Conservation (phyloP, 23 tunicate genomes). For the Halocynthia roretzi region DNA sequence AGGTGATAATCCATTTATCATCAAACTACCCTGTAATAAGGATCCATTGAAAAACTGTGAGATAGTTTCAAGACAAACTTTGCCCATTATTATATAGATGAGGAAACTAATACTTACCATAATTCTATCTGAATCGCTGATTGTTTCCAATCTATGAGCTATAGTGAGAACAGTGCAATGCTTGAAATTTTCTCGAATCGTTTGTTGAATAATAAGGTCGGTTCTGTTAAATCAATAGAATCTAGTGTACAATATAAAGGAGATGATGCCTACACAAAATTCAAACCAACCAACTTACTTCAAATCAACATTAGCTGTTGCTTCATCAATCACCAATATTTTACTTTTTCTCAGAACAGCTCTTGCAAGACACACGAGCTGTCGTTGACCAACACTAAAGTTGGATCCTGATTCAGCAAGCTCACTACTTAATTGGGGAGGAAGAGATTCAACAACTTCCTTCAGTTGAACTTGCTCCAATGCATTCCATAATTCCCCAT, state of each 20-base stretch:
- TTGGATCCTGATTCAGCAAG: slow-evolving; percentile 81
- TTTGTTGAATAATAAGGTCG: slow-evolving; percentile 80
- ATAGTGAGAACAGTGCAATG: slow-evolving; percentile 88
- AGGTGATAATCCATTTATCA: no score
- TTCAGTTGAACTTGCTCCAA: slow-evolving; percentile 81
- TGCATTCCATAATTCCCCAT: slow-evolving; percentile 72
- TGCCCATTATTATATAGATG: no score
- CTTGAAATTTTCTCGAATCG: slow-evolving; percentile 50
- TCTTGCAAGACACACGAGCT: slow-evolving; percentile 91
- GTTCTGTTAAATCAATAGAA: slow-evolving; percentile 25
- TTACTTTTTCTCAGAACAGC: slow-evolving; percentile 73
- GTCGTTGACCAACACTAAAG: slow-evolving; percentile 94
- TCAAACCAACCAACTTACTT: background rate
- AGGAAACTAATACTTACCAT: slow-evolving; percentile 26
- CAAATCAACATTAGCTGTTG: slow-evolving; percentile 93
- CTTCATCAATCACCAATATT: slow-evolving; percentile 93
- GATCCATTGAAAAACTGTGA: no score
- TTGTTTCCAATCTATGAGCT: slow-evolving; percentile 87
- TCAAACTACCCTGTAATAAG: no score
- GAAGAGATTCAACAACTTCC: slow-evolving; percentile 38
- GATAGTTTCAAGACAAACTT: no score
- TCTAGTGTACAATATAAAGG: no score
- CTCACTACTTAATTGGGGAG: slow-evolving; percentile 42
- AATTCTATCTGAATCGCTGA: slow-evolving; percentile 82
- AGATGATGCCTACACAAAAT: no score